A percentile compares a stretch with the other conserved stretches of the same genome.
phyloP scores from a whole-genome alignment of 2,113 vertebrate species.

The Typhlomys cinereus region DNA sequence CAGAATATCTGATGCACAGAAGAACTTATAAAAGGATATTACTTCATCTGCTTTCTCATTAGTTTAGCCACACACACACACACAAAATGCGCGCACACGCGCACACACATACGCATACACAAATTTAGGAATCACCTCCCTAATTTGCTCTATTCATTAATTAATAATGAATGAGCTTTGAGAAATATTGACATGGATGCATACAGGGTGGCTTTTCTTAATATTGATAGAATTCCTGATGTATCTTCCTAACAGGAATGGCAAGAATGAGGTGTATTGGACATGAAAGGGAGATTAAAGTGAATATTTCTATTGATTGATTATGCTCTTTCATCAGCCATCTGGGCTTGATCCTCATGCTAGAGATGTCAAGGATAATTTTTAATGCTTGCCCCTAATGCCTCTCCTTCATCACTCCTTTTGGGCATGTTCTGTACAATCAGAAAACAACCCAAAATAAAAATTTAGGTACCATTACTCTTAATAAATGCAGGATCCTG shows the following conservation, averaged over 20 bases:
- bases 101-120: background rate
- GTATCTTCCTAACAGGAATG: background rate
- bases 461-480: slow-evolving; percentile 55
- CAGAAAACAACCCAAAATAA: slow-evolving; percentile 65
- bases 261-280: slow-evolving; percentile 6
- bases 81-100: no score
- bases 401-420: slow-evolving; percentile 50
- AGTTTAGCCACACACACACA: background rate
- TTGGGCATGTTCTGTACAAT: slow-evolving; percentile 35
- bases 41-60: background rate
- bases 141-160: background rate
- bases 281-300: slow-evolving; percentile 59
- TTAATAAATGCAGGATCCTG: slow-evolving; percentile 61
- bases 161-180: slow-evolving; percentile 29
- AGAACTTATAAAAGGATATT: background rate
- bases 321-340: slow-evolving; percentile 48
- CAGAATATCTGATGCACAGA: background rate
- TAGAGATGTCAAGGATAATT: slow-evolving; percentile 53
- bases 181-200: background rate
- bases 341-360: slow-evolving; percentile 5
- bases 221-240: slow-evolving; percentile 29
- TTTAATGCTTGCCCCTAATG: slow-evolving; percentile 60
- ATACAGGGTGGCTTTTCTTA: slow-evolving; percentile 8
- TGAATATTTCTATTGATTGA: slow-evolving; percentile 13
- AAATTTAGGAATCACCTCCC: background rate